phyloP scores from a whole-genome alignment of 2,888 invertebrate genomes.

The Cheilosia scutellata region DNA sequence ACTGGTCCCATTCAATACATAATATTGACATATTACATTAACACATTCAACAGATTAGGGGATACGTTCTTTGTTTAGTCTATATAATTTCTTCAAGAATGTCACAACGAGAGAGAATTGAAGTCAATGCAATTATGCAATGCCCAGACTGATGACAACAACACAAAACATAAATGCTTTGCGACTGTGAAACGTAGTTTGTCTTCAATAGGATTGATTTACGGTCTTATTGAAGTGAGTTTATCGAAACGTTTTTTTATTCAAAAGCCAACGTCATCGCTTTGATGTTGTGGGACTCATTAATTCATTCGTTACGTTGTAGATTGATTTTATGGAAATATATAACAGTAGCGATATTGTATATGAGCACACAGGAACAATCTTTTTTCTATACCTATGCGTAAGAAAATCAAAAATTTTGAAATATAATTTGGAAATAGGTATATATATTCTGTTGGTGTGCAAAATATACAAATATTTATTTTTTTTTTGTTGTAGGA shows the following conservation, averaged over 20 bases:
- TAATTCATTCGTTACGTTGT: background rate
- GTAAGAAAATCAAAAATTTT: too few relatives aligned
- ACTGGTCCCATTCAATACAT: conserved; percentile 54
- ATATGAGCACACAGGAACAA: too few relatives aligned
- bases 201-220: background rate
- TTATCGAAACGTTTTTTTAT: background rate
- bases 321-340: too few relatives aligned
- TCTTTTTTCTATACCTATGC: too few relatives aligned
- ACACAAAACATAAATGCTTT: background rate
- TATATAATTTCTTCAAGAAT: conserved; percentile 19
- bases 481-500: too few relatives aligned
- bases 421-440: too few relatives aligned
- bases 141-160: background rate
- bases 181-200: background rate
- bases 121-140: conserved; percentile 21
- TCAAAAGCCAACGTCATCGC: background rate
- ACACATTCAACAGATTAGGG: conserved; percentile 48
- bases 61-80: conserved; percentile 43
- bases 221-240: background rate
- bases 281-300: background rate
- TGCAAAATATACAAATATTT: too few relatives aligned
- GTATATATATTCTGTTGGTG: too few relatives aligned
- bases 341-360: too few relatives aligned
- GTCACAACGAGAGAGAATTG: background rate
- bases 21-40: conserved; percentile 55